Evolutionary conservation across 2,797 vertebrate genomes (phyloP).

Genomic region (Ambastaia sidthimunki): DNA sequence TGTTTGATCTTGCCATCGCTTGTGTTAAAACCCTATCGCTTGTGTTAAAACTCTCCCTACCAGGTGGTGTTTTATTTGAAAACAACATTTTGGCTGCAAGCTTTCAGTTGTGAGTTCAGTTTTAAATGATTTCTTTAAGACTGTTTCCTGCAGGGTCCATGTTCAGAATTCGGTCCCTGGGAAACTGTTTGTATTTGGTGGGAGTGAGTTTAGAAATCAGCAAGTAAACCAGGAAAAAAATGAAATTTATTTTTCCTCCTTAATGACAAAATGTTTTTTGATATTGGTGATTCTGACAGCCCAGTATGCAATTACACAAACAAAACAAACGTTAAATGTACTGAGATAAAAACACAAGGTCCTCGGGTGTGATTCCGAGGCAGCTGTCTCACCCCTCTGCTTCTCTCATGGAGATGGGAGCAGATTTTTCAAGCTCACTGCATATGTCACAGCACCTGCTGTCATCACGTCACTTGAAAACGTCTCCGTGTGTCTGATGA

Average conservation of each 20-base stretch:
- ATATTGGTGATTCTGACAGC: not conserved
- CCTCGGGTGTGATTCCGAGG: not conserved
- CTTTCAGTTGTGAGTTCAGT: not conserved
- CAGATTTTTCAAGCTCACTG: constrained; percentile 19
- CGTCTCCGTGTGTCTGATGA: constrained; percentile 4
- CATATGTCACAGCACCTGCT: constrained; percentile 48
- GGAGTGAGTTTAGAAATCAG: no score
- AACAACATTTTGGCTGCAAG: not conserved
- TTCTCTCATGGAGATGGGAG: constrained; percentile 6
- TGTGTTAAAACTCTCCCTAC: no score
- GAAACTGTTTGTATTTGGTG: no score
- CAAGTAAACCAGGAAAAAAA: no score
- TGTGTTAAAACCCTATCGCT: no score
- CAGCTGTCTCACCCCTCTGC: constrained; percentile 8
- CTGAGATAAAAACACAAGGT: not conserved
- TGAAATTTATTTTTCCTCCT: no score
- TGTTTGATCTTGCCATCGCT: not conserved
- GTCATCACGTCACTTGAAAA: constrained; percentile 28
- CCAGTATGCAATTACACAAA: not conserved
- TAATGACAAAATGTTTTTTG: no score
- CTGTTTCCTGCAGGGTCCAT: no score
- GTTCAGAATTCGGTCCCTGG: no score
- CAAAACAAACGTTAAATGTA: not conserved
- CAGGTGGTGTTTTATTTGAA: not conserved
- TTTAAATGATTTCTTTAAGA: not conserved